Base-by-base conservation (phyloP, 2,797 vertebrate genomes). In the Thamnophis elegans region DNA sequence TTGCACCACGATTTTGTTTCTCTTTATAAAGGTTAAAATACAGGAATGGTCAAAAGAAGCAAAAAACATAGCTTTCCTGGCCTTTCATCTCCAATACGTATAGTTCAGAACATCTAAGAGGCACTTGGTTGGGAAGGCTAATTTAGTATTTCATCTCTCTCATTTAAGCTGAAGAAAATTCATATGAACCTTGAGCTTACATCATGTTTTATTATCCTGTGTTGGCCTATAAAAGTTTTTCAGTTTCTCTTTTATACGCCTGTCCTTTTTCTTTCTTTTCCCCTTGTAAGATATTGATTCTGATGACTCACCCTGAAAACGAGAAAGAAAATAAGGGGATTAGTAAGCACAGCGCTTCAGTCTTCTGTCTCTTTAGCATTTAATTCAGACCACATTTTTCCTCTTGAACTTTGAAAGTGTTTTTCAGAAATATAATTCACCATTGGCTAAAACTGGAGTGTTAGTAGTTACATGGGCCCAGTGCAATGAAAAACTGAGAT, bases 201-300 rank as follows among this genome's bases (percentile, higher is more conserved):
- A 11, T 78, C 42, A 62, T 47, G 32, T 88, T 59, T 82, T 89
- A 89, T 36, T 58, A 65, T 20, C 25, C 26, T 36, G 47, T 51
- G 26, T 56, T 92, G 58, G 14, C 10, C 51, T 85, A 89, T n/a
- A 65, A 28, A 60, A 28, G 4, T 59, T n/a, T 54, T 68, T 25
- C 51, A 42, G 51, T 82, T 87, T 91, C 26, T 60, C 53, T 20
- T 36, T 47, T 58, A 20, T 32, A 60, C 14, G 4, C 32, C 88
- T 89, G 85, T 89, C 68, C 36, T 68, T 54, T 60, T 65, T 86
- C 25, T 36, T 58, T 92, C 32, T 53, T 87, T 92, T 73, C 42
- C 51, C 26, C 53, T 20, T 87, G 53, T 92, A 87, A 87, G 68
- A 87, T 90, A 90, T 87, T 59, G 89, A 92, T 58, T 55, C 60